These are phyloP conservation scores for Propithecus deckenii DNA, from an alignment of 2,797 vertebrate species.

Conservation along the genomic window DNA sequence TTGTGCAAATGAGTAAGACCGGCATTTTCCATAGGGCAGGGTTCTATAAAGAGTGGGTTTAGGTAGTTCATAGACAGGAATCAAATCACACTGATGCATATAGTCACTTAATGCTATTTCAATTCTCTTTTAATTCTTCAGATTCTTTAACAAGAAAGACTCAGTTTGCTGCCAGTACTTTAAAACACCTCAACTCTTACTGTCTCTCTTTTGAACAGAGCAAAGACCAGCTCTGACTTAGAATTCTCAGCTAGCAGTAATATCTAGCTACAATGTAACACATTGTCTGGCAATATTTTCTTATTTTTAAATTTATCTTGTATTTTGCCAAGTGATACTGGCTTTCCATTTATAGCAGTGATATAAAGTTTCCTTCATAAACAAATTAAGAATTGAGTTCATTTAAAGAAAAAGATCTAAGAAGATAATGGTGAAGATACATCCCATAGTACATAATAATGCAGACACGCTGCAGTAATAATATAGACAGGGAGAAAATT, in stretches of 20 bases:
- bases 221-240: background rate
- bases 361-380: background rate
- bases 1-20: background rate
- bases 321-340: background rate
- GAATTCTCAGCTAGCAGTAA: background rate
- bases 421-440: background rate
- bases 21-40: background rate
- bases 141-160: constrained; percentile 24
- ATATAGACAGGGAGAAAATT: background rate
- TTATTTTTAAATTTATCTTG: constrained; percentile 20
- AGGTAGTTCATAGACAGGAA: background rate
- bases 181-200: background rate
- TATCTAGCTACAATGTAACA: background rate
- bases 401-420: constrained; percentile 26
- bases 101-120: constrained; percentile 50
- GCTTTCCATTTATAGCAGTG: background rate
- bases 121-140: constrained; percentile 48
- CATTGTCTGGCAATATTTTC: background rate
- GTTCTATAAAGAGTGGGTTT: background rate
- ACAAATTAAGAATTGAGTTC: background rate
- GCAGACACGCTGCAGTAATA: background rate
- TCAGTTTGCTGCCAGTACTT: constrained; percentile 15
- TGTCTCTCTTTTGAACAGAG: background rate
- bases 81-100: background rate
- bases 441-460: background rate